These are phyloP conservation scores for Hypothenemus hampei DNA, from an alignment of 1,140 invertebrate genomes.

Conservation along the genomic window DNA sequence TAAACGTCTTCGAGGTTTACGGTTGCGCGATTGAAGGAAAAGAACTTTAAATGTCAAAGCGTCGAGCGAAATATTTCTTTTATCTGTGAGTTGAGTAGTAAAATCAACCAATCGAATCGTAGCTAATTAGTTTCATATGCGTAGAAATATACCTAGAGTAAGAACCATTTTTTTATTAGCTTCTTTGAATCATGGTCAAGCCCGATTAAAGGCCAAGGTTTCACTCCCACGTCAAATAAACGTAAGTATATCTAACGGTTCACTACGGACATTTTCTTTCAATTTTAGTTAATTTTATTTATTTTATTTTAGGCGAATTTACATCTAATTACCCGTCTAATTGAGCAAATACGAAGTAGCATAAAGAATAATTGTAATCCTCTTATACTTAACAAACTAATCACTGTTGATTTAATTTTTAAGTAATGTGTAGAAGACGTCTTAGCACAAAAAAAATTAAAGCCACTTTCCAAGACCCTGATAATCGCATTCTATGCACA, in stretches of 20 bases:
- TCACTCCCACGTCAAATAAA: background rate
- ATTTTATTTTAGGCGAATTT: background rate
- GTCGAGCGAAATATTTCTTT: too few relatives aligned
- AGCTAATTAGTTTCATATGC: too few relatives aligned
- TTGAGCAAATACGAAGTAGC: background rate
- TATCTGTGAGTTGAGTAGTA: too few relatives aligned
- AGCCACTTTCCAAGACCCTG: slow-evolving; percentile 17
- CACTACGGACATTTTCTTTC: background rate
- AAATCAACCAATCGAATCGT: too few relatives aligned
- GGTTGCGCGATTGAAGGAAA: background rate
- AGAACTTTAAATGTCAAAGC: background rate
- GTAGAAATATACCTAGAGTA: too few relatives aligned
- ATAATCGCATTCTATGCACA: slow-evolving; percentile 17
- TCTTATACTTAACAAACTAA: background rate
- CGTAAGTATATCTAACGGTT: background rate
- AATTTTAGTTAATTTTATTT: background rate
- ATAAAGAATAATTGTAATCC: background rate
- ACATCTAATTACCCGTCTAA: background rate
- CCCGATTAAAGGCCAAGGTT: background rate
- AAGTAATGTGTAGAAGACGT: slow-evolving; percentile 1
- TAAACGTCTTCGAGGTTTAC: slow-evolving; percentile 1
- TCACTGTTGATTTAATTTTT: background rate
- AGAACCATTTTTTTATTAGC: too few relatives aligned
- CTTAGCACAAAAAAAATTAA: slow-evolving; percentile 1
- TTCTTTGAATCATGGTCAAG: background rate